These are phyloP conservation scores for Pyrrhia umbra DNA, from an alignment of 2,888 invertebrate species.

Conservation along the genomic window DNA sequence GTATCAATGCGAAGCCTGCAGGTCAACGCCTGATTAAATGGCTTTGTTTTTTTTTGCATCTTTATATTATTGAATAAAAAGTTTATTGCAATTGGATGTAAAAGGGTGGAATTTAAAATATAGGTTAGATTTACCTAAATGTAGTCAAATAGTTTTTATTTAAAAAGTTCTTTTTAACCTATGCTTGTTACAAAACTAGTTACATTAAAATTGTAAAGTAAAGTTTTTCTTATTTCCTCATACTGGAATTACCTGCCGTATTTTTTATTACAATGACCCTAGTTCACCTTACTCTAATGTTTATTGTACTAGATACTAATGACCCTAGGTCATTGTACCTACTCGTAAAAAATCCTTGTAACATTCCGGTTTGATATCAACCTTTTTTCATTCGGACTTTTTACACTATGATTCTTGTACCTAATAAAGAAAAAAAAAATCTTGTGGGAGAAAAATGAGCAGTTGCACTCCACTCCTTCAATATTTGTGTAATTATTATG, in stretches of 20 bases:
- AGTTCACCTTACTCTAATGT: neutral
- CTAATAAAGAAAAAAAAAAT: too few species aligned
- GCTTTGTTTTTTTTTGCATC: neutral
- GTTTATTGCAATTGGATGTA: neutral
- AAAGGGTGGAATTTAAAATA: too few species aligned
- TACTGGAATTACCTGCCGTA: neutral
- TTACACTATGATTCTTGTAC: too few species aligned
- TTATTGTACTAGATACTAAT: too few species aligned
- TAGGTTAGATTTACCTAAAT: too few species aligned
- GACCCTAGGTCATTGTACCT: neutral
- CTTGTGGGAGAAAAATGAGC: too few species aligned
- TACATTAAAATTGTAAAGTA: neutral
- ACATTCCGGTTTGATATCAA: neutral
- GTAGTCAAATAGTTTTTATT: too few species aligned
- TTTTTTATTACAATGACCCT: neutral
- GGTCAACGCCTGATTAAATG: conserved; percentile 28
- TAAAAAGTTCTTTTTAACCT: too few species aligned
- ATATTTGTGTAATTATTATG: conserved; percentile 29
- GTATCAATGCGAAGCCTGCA: neutral
- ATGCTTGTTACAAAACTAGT: too few species aligned
- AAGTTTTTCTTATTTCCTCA: neutral
- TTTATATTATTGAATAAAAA: neutral
- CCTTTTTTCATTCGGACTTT: neutral
- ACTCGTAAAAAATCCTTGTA: neutral
- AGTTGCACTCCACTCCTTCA: neutral